phyloP scores from a whole-genome alignment of 2,888 invertebrate species.

The Parnassius smintheus region DNA sequence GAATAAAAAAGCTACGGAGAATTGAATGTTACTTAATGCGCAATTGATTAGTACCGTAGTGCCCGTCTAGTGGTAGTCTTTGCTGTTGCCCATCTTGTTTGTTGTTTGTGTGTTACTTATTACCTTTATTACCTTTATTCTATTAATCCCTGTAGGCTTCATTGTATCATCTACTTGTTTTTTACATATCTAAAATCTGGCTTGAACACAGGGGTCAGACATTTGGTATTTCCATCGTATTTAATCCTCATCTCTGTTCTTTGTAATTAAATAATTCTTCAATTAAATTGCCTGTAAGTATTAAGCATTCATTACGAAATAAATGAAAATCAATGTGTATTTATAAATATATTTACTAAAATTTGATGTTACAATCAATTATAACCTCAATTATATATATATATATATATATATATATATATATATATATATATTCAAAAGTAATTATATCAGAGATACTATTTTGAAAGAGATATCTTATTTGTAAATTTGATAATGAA shows the following conservation, averaged over 20 bases:
- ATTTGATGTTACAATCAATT: conserved; percentile 12
- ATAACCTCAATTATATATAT: conserved; percentile 13
- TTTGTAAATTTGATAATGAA: conserved; percentile 9
- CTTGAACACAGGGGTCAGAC: not conserved
- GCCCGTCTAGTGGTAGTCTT: no score
- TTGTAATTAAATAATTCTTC: conserved; percentile 13
- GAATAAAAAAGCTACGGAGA: no score
- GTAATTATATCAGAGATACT: conserved; percentile 53
- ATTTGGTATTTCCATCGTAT: not conserved
- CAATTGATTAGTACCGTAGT: no score
- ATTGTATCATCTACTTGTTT: no score
- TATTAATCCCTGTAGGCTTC: no score
- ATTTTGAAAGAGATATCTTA: conserved; percentile 46
- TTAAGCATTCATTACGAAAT: not conserved
- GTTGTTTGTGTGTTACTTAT: no score
- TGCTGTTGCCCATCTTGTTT: no score
- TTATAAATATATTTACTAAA: conserved; percentile 13
- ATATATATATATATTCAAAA: no score
- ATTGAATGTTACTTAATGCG: no score
- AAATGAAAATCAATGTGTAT: conserved; percentile 4
- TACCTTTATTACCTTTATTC: no score
- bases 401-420: no score
- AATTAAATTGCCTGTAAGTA: conserved; percentile 1
- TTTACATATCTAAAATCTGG: no score
- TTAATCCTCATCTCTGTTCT: conserved; percentile 6